A percentile compares a stretch with the other conserved stretches of the same genome.
These are phyloP conservation scores for Ammodytes marinus DNA, from an alignment of 2,113 vertebrate species.

Conservation along the genomic window DNA sequence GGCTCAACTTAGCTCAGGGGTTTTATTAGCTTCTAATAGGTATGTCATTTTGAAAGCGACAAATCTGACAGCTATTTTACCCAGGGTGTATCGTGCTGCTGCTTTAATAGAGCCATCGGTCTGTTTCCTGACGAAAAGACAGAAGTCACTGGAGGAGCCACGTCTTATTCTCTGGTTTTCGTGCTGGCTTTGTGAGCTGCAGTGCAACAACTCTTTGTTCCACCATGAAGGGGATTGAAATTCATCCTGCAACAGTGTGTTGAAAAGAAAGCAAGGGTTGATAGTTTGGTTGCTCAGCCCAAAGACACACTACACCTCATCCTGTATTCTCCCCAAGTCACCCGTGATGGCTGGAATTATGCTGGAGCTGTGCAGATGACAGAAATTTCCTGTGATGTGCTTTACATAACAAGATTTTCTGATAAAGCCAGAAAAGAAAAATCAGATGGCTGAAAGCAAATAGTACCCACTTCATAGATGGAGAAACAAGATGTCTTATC, in stretches of 20 bases:
- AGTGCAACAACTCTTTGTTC: conserved; percentile 68
- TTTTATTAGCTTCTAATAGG: conserved; percentile 84
- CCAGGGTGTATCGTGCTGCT: conserved; percentile 61
- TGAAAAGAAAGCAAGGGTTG: conserved; percentile 52
- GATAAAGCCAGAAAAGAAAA: conserved; percentile 28
- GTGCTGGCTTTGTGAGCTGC: conserved; percentile 64
- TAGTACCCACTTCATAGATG: conserved; percentile 35
- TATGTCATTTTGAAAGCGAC: conserved; percentile 84
- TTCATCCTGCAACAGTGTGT: conserved; percentile 66
- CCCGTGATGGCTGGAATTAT: conserved; percentile 42
- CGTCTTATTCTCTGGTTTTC: conserved; percentile 59
- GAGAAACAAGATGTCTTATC: conserved; percentile 42
- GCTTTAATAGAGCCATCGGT: conserved; percentile 78
- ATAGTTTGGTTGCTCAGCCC: conserved; percentile 67
- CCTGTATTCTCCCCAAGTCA: conserved; percentile 47
- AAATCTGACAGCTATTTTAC: conserved; percentile 82
- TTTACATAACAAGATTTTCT: conserved; percentile 59
- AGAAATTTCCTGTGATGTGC: conserved; percentile 52
- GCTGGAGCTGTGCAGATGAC: conserved; percentile 46
- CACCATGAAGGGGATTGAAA: conserved; percentile 60
- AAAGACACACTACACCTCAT: conserved; percentile 48
- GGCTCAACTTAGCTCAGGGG: conserved; percentile 73
- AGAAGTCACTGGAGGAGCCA: conserved; percentile 56
- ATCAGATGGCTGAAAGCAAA: neutral
- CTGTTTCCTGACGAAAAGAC: conserved; percentile 75